These are phyloP conservation scores for Syngnathus acus DNA, from an alignment of 2,797 vertebrate species.

Conservation along the genomic window DNA sequence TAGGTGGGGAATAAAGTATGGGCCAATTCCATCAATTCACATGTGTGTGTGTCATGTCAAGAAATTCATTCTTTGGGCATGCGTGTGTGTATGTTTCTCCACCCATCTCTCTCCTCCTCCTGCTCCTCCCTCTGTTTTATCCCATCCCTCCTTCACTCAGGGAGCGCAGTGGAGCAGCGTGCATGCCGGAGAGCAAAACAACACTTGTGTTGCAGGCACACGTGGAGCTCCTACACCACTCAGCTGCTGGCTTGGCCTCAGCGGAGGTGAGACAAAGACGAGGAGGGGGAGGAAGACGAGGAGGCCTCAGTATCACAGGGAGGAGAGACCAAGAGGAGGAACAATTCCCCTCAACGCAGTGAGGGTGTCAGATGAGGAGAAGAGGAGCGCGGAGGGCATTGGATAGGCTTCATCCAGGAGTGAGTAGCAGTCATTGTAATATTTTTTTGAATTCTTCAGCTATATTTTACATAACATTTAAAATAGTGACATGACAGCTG, in stretches of 20 bases:
- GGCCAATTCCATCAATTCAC: background rate
- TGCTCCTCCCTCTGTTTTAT: constrained; percentile 18
- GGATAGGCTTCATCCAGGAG: constrained; percentile 55
- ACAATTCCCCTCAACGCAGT: constrained; percentile 53
- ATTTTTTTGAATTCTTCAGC: background rate
- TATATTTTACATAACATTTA: no score
- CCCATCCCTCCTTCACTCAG: constrained; percentile 21
- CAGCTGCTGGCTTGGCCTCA: background rate
- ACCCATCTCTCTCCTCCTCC: constrained; percentile 21
- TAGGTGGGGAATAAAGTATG: no score
- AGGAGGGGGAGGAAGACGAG: background rate
- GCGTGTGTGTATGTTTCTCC: constrained; percentile 18
- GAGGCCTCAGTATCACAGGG: background rate
- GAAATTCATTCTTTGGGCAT: constrained; percentile 10
- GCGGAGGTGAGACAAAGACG: constrained; percentile 8
- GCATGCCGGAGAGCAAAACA: constrained; percentile 38
- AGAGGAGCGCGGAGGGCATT: constrained; percentile 61
- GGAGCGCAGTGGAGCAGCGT: constrained; percentile 11
- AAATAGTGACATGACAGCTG: no score
- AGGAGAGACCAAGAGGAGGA: constrained; percentile 33
- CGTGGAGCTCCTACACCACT: background rate
- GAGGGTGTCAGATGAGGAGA: constrained; percentile 58
- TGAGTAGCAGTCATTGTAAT: constrained; percentile 30
- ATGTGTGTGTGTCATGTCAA: background rate
- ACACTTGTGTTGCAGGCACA: background rate